Conservation (phyloP, 2,888 invertebrate genomes). For the Idaea aversata region DNA sequence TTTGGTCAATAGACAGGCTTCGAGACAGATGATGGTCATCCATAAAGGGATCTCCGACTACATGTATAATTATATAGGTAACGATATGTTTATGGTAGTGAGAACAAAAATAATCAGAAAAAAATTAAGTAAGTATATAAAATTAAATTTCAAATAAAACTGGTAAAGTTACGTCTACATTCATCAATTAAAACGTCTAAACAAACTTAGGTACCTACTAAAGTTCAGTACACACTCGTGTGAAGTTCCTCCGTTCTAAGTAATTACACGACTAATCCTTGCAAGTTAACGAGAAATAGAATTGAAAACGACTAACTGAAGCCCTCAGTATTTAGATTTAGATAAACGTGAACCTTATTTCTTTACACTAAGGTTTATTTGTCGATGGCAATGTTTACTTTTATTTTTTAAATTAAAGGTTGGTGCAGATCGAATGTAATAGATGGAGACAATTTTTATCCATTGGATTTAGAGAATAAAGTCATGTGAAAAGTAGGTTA, state of each 20-base stretch:
- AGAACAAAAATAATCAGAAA: no score
- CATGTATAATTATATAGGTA: no score
- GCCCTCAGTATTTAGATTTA: conserved; percentile 5
- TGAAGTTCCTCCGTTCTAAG: neutral
- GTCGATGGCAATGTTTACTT: neutral
- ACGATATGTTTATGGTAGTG: no score
- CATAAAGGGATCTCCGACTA: no score
- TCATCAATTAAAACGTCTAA: neutral
- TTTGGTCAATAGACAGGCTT: no score
- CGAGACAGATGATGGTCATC: no score
- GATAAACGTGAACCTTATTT: neutral
- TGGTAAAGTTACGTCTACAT: neutral
- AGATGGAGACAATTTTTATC: conserved; percentile 4
- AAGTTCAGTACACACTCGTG: neutral
- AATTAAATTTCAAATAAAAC: no score
- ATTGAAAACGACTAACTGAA: conserved; percentile 30
- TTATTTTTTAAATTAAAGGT: neutral
- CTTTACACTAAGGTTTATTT: neutral
- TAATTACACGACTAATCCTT: conserved; percentile 5
- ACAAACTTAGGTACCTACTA: neutral
- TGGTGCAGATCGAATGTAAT: conserved; percentile 13
- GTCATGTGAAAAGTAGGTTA: neutral
- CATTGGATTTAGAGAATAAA: neutral
- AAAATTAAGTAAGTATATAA: no score
- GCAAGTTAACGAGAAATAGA: conserved; percentile 28